Evolutionary conservation across 2,113 vertebrate species (phyloP), one percentile per base, ranked within the genome.

Genomic region (Alethe castanea): DNA sequence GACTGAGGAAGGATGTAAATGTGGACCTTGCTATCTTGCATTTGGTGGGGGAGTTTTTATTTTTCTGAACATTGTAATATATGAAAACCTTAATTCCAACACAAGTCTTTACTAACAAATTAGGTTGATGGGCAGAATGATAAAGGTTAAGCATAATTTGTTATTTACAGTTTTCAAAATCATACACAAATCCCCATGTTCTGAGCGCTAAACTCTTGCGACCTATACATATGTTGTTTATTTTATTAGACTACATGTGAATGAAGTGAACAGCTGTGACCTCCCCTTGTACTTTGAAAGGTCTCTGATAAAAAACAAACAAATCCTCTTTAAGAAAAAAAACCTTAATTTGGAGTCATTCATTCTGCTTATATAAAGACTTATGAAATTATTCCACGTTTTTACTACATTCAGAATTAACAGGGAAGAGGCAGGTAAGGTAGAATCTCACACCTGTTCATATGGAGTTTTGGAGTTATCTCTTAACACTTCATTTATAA

Each of bases 241-340:
- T 70, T 96, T 95, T 94, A 84, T 54, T 36, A 90, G 60, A 71
- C 66, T 90, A 83, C 52, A 64, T 81, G 82, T 81, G 82, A 93
- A 86, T 81, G 88, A 94, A 80, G 59, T 86, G 72, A 96, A 92
- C 94, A 97, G 95, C 76, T 96, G 95, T 90, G 94, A 74, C 76
- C 76, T 90, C 33, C 52, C 52, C 65, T 81, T 74, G 62, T 78
- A 90, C 56, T 73, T 80, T 0, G 0, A 90, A 88, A 83, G 64
- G 79, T 59, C 67, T 77, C 42, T 40, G 44, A 88, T 52, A 77
- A 87, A 89, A 91, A 88, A 14, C 48, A 77, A 90, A 54, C 48
- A 93, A 77, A 83, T 64, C 57, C 44, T 78, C 80, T 73, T 78
- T 36, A 71, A 40, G 56, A 87, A 88, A 95, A 86, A 54, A 64